Base-by-base conservation (phyloP, 1,140 invertebrate genomes). In the Drosophila persimilis region DNA sequence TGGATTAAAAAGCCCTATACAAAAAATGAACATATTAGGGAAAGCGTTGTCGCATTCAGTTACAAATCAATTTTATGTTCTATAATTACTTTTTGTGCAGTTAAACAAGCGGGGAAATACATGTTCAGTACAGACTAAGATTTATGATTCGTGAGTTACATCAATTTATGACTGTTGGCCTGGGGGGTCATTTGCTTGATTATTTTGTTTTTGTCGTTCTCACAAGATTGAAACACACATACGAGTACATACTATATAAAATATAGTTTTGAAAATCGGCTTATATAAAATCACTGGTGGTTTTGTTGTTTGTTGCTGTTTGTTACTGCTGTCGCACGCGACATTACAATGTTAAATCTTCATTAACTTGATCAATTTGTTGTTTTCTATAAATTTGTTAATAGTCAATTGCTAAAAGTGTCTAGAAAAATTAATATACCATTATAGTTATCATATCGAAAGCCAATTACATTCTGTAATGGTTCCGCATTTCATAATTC, bases 221-320 rank as follows among this genome's bases (percentile, higher is more conserved):
- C 66, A 63, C 52, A 52, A 52, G 46, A 51, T 71, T 70, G 24
- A 71, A 71, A 59, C 61, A 73, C 51, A 62, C 48, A 73, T 63
- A 65, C 35, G 35, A 39, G 35, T 39, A 13, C 54, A 73, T 74
- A 26, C 24, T 26, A 26, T 26, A 73, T 63, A 73, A 65, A 73
- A 73, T 65, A 73, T 60, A 73, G 70, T 73, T 67, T 69, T 66
- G 77, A 85, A 73, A 80, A 86, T 86, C 73, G 81, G 73, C 58
- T 86, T 80, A 73, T 85, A 85, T 65, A 86, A 85, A 85, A 86
- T 85, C 81, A 85, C 81, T 85, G 81, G 81, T 85, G 81, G 81
- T 85, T 71, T 73, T 61, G 22, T 39, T 76, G 43, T 79, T 76
- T 54, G 55, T 44, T 52, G 66, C 35, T 71, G 39, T 47, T 56